A percentile compares a stretch with the other conserved stretches of the same genome.
Conservation (phyloP, 2,797 vertebrate species). For the Streptopelia turtur region DNA sequence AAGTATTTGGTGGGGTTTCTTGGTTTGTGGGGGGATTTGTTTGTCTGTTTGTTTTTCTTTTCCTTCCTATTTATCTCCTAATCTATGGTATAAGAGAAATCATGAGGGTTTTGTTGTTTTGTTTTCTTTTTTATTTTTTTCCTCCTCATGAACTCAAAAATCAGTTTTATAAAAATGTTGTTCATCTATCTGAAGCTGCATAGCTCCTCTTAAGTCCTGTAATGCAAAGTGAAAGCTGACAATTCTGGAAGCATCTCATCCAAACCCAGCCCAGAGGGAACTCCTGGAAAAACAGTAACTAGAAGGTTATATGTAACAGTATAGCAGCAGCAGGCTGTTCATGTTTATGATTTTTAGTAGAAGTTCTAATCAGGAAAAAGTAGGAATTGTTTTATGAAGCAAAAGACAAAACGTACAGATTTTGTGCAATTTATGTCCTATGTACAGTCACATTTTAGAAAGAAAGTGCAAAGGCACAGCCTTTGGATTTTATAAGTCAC, state of each 20-base stretch:
- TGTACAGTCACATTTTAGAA: not conserved
- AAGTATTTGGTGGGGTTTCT: not conserved
- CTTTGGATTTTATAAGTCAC: not conserved
- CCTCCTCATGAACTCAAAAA: not conserved
- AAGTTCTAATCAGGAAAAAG: not conserved
- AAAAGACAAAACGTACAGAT: not conserved
- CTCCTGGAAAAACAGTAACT: not conserved
- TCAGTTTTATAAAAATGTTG: rapidly evolving
- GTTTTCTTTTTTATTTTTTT: not conserved
- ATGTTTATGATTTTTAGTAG: not conserved
- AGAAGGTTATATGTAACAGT: not conserved
- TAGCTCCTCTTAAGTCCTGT: not conserved
- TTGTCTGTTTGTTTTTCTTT: not conserved
- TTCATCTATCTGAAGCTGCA: not conserved
- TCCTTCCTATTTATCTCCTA: not conserved
- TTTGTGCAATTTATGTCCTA: not conserved
- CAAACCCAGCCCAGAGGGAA: not conserved
- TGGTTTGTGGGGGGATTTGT: not conserved
- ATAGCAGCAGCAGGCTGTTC: not conserved
- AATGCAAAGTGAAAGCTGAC: not conserved
- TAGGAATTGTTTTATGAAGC: not conserved
- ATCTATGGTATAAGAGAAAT: not conserved
- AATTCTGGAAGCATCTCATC: not conserved
- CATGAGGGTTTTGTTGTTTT: rapidly evolving
- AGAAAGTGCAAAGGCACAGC: not conserved